Evolutionary conservation across 2,113 vertebrate species (phyloP).

Genomic region (Stegastes partitus): DNA sequence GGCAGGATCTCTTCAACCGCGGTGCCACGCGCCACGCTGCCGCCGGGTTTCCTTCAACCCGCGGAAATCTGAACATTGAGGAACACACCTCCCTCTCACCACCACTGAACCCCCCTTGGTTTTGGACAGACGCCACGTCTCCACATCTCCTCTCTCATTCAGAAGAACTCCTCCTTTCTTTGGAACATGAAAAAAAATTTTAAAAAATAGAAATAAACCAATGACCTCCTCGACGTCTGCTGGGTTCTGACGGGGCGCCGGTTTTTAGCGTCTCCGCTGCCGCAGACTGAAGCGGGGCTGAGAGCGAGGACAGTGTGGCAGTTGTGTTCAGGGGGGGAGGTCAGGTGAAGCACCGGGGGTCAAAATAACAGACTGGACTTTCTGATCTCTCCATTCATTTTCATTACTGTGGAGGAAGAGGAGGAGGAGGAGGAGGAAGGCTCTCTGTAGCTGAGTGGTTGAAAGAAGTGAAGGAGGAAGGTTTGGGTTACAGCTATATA

Average conservation of each 20-base stretch:
- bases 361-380: conserved; percentile 60
- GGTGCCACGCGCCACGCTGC: conserved; percentile 80
- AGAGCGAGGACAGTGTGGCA: conserved; percentile 40
- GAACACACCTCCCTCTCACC: conserved; percentile 67
- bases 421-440: conserved; percentile 31
- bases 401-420: conserved; percentile 53
- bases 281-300: conserved; percentile 10
- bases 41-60: conserved; percentile 55
- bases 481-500: conserved; percentile 46
- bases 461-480: conserved; percentile 33
- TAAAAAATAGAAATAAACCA: neutral
- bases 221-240: conserved; percentile 34
- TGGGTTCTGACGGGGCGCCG: conserved; percentile 26
- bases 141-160: conserved; percentile 19
- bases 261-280: conserved; percentile 54
- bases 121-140: conserved; percentile 36
- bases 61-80: conserved; percentile 61
- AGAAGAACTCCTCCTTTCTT: conserved; percentile 21
- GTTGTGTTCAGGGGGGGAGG: conserved; percentile 77
- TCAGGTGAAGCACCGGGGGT: conserved; percentile 57
- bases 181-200: neutral
- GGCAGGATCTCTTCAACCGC: conserved; percentile 87
- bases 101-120: conserved; percentile 77
- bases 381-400: conserved; percentile 67
- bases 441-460: conserved; percentile 23